Evolutionary conservation across 37 sponge, comb jelly and placozoan species (phyloP).

Genomic region (Hexactinellida sp.): DNA sequence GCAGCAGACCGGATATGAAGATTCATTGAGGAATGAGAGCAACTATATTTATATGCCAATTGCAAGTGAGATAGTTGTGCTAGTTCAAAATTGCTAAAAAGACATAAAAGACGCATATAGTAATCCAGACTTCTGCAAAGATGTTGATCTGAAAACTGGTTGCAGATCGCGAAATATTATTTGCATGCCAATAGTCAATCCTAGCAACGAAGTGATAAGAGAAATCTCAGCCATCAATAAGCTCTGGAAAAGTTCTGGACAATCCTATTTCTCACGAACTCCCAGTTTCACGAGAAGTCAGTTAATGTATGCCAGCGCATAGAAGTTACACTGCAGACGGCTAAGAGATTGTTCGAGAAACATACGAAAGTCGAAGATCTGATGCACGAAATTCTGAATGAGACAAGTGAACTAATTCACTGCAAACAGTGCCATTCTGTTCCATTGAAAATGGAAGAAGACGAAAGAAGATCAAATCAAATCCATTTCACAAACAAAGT

Average conservation of each 20-base stretch:
- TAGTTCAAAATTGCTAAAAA: slow-evolving; percentile 21
- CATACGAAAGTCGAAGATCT: slow-evolving; percentile 46
- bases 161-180: slow-evolving; percentile 68
- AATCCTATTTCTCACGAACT: slow-evolving; percentile 50
- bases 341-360: slow-evolving; percentile 66
- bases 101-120: slow-evolving; percentile 76
- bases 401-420: slow-evolving; percentile 46
- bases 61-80: neutral
- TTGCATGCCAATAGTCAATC: slow-evolving; percentile 70
- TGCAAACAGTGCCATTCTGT: slow-evolving; percentile 54
- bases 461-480: neutral
- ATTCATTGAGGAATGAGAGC: slow-evolving; percentile 48
- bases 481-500: neutral
- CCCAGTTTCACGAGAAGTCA: slow-evolving; percentile 54
- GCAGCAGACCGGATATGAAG: slow-evolving; percentile 35
- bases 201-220: slow-evolving; percentile 69
- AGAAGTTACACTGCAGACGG: slow-evolving; percentile 49
- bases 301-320: neutral
- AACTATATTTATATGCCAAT: slow-evolving; percentile 47
- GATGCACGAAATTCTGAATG: slow-evolving; percentile 40
- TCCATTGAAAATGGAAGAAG: slow-evolving; percentile 30
- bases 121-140: slow-evolving; percentile 54
- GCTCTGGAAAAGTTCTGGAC: slow-evolving; percentile 14
- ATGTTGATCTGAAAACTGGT: slow-evolving; percentile 61
- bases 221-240: slow-evolving; percentile 95